Evolutionary conservation across 2,888 invertebrate species (phyloP).

Genomic region (Oligia strigilis): DNA sequence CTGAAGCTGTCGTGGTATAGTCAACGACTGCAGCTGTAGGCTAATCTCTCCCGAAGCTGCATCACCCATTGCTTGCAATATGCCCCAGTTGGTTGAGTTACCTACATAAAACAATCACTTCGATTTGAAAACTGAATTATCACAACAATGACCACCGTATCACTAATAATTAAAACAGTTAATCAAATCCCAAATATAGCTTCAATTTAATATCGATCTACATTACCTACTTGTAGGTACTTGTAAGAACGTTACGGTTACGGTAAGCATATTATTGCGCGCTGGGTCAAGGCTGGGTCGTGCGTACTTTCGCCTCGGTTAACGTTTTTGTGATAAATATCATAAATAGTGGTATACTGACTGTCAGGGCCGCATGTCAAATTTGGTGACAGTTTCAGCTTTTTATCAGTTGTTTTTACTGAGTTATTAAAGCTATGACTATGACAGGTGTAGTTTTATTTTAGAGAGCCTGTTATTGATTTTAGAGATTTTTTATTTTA

Average conservation of each 20-base stretch:
- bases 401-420: conserved; percentile 23
- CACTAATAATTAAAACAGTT: conserved; percentile 15
- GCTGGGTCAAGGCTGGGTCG: conserved; percentile 53
- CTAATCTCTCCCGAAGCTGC: neutral
- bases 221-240: conserved; percentile 15
- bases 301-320: conserved; percentile 55
- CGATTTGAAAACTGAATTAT: neutral
- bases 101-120: neutral
- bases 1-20: neutral
- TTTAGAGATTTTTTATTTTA: neutral
- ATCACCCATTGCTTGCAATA: neutral
- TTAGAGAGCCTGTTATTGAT: neutral
- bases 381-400: neutral
- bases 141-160: conserved; percentile 6
- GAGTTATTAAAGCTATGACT: neutral
- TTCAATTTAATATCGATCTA: conserved; percentile 34
- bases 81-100: neutral
- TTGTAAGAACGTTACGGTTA: conserved; percentile 42
- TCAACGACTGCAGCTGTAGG: neutral
- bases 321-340: conserved; percentile 47
- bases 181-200: conserved; percentile 40
- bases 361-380: conserved; percentile 42
- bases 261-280: conserved; percentile 20
- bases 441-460: neutral
- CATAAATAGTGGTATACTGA: conserved; percentile 31